Conservation (phyloP, 2,888 invertebrate species). For the Drosophila affinis region DNA sequence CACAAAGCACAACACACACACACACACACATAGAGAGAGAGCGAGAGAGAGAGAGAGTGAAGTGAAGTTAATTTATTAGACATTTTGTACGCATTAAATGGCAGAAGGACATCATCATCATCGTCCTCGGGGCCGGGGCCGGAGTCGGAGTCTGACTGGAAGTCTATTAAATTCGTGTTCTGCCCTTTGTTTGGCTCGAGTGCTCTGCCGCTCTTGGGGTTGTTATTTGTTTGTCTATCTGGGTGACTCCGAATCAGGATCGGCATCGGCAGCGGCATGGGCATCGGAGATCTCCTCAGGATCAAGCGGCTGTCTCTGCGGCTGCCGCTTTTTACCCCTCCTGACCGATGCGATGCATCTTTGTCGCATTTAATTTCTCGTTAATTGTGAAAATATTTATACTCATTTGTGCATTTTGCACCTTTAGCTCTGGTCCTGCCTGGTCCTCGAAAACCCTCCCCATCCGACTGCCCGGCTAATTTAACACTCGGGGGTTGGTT, state of each 20-base stretch:
- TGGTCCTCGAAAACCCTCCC: conserved; percentile 40
- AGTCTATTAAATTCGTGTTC: conserved; percentile 80
- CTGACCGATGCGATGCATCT: conserved; percentile 51
- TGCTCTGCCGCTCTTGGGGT: conserved; percentile 66
- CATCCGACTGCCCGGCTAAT: conserved; percentile 54
- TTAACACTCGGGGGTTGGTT: conserved; percentile 61
- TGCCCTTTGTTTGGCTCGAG: conserved; percentile 70
- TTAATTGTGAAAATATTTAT: conserved; percentile 83
- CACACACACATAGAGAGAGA: not conserved
- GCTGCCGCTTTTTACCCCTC: conserved; percentile 53
- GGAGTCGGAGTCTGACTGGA: conserved; percentile 49
- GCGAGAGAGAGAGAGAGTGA: conserved; percentile 34
- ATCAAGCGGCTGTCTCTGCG: conserved; percentile 52
- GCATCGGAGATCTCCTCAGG: conserved; percentile 40
- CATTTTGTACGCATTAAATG: conserved; percentile 78
- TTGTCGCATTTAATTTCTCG: conserved; percentile 81
- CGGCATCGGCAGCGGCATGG: conserved; percentile 28
- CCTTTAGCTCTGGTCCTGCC: conserved; percentile 62
- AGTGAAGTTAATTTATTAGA: conserved; percentile 82
- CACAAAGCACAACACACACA: conserved; percentile 65
- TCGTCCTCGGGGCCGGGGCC: conserved; percentile 34
- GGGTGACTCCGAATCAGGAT: conserved; percentile 51
- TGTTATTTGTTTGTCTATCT: conserved; percentile 66
- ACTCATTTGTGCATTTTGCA: conserved; percentile 82
- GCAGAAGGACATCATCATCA: conserved; percentile 79